These are phyloP conservation scores for Rhinoptilus africanus DNA, from an alignment of 2,113 vertebrate genomes.

Conservation along the genomic window DNA sequence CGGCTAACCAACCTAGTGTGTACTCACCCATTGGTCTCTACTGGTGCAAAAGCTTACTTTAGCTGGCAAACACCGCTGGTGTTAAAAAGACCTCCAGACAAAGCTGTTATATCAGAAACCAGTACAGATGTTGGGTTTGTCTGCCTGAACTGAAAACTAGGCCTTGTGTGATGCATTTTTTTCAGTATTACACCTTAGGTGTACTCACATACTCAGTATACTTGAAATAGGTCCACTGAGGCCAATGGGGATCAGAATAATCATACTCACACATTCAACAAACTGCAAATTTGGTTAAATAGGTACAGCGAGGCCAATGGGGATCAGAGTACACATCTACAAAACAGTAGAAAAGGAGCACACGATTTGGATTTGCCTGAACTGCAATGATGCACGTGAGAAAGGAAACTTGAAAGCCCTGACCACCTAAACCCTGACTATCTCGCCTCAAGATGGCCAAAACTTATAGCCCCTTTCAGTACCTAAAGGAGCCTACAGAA, in stretches of 20 bases:
- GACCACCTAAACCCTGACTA: not conserved
- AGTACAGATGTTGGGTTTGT: not conserved
- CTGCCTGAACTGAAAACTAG: not conserved
- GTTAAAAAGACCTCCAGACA: not conserved
- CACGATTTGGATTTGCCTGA: not conserved
- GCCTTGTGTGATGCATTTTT: not conserved
- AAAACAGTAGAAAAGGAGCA: not conserved
- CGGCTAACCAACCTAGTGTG: not conserved
- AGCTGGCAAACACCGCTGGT: not conserved
- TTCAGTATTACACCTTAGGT: not conserved
- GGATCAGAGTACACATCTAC: not conserved
- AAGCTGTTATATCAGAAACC: not conserved
- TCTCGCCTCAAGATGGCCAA: fast-evolving
- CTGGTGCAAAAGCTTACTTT: not conserved
- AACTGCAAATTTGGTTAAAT: not conserved
- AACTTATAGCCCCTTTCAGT: not conserved
- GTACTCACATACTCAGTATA: not conserved
- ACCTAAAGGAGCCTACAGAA: no score
- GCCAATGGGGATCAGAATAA: not conserved
- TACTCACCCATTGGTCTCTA: not conserved
- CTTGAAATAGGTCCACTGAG: not conserved
- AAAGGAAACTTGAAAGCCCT: not conserved
- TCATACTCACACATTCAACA: not conserved
- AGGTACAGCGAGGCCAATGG: not conserved
- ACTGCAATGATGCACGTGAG: not conserved